phyloP scores from a whole-genome alignment of 2,888 invertebrate genomes.

The Drosophila quinaria region DNA sequence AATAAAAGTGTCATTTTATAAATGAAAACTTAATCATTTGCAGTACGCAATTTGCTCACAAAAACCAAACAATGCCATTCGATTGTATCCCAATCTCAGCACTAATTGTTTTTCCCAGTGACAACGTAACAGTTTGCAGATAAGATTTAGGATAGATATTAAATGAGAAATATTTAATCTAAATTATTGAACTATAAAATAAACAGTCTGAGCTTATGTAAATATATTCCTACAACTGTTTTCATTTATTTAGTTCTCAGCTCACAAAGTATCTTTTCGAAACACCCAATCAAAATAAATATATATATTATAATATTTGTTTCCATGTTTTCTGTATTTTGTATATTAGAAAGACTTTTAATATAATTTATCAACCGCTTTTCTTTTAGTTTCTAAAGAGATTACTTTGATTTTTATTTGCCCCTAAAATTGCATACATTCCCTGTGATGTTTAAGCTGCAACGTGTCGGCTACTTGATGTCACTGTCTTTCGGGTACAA shows the following conservation, averaged over 20 bases:
- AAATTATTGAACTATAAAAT: background rate
- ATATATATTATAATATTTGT: no score
- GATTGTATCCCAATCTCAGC: slow-evolving; percentile 1
- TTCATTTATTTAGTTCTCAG: no score
- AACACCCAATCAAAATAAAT: no score
- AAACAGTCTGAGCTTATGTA: background rate
- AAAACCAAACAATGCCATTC: slow-evolving; percentile 33
- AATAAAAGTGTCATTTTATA: slow-evolving; percentile 68
- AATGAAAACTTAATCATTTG: slow-evolving; percentile 74
- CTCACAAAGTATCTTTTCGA: no score
- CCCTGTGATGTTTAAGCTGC: slow-evolving; percentile 25
- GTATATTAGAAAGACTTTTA: no score
- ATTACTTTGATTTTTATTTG: background rate
- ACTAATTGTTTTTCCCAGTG: slow-evolving; percentile 40
- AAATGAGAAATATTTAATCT: background rate
- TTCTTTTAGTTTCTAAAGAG: background rate
- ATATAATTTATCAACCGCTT: no score
- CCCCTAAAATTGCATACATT: background rate
- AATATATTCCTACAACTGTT: background rate
- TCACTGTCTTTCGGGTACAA: slow-evolving; percentile 5
- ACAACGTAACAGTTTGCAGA: background rate
- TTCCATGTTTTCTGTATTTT: no score
- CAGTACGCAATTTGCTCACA: slow-evolving; percentile 37
- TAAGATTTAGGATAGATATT: background rate
- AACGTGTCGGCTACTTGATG: slow-evolving; percentile 55